Percentiles rank a stretch among this genome's conserved stretches.
Conservation (phyloP, 2,113 vertebrate species). For the Tachuris rubrigastra region DNA sequence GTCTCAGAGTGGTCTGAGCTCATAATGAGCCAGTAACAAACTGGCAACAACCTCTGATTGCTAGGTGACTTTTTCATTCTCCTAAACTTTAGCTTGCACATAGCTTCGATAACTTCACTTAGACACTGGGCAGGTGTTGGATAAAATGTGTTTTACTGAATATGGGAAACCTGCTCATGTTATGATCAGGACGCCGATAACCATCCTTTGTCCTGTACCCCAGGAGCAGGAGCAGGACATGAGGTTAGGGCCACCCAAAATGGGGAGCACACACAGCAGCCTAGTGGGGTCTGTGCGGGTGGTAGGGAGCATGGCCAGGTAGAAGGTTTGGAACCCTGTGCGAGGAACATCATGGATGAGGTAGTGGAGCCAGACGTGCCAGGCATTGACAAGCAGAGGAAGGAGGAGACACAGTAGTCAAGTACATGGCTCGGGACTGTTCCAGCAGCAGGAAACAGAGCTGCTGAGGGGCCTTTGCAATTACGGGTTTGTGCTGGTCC, state of each 20-base stretch:
- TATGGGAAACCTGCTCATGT: neutral
- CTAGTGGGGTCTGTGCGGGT: neutral
- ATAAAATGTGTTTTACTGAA: neutral
- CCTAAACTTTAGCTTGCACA: neutral
- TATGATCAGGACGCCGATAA: neutral
- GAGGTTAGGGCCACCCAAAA: neutral
- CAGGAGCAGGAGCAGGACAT: neutral
- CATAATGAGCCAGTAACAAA: neutral
- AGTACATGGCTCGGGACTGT: neutral
- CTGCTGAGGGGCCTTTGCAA: neutral
- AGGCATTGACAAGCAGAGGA: neutral
- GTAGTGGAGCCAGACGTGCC: neutral
- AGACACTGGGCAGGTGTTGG: neutral
- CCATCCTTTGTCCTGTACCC: neutral
- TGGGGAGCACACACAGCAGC: neutral
- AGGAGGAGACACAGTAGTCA: rapidly evolving
- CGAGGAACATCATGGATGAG: neutral
- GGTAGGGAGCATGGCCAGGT: neutral
- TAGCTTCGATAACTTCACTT: neutral
- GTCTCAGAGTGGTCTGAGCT: neutral
- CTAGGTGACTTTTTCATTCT: neutral
- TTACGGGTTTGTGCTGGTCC: neutral
- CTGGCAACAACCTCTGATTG: neutral
- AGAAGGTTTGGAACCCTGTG: neutral
- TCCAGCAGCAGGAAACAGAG: neutral